A percentile compares a stretch with the other conserved stretches of the same genome.
Conservation (phyloP, 2,113 vertebrate species). For the Corynorhinus townsendii region DNA sequence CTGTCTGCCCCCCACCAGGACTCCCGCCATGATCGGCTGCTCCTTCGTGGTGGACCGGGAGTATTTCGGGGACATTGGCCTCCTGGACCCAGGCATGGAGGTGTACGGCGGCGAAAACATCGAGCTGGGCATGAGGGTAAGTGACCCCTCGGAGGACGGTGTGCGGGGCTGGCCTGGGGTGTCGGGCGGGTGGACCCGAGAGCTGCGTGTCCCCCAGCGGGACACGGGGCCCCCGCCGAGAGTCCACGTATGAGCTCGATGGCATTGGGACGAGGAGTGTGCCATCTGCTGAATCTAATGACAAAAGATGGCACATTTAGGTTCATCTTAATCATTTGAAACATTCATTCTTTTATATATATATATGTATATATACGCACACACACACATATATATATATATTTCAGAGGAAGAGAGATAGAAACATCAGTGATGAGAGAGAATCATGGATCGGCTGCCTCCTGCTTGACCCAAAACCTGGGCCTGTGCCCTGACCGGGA, state of each 20-base stretch:
- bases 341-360: too few species aligned
- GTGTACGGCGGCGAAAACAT: slow-evolving; percentile 99
- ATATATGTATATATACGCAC: too few species aligned
- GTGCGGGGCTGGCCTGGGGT: neutral
- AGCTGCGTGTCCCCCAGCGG: neutral
- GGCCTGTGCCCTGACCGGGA: too few species aligned
- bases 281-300: fast-evolving
- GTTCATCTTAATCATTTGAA: too few species aligned
- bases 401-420: too few species aligned
- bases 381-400: too few species aligned
- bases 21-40: slow-evolving; percentile 98
- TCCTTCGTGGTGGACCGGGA: slow-evolving; percentile 96
- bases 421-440: too few species aligned
- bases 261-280: fast-evolving
- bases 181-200: neutral
- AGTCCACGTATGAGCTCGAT: fast-evolving
- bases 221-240: neutral
- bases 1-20: slow-evolving; percentile 79
- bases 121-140: slow-evolving; percentile 97
- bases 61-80: slow-evolving; percentile 96
- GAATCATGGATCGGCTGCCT: too few species aligned
- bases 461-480: too few species aligned
- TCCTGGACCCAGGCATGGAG: slow-evolving; percentile 98
- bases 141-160: neutral
- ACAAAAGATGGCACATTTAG: too few species aligned